Base-by-base conservation (phyloP, 2,113 vertebrate species). In the Acanthisitta chloris region DNA sequence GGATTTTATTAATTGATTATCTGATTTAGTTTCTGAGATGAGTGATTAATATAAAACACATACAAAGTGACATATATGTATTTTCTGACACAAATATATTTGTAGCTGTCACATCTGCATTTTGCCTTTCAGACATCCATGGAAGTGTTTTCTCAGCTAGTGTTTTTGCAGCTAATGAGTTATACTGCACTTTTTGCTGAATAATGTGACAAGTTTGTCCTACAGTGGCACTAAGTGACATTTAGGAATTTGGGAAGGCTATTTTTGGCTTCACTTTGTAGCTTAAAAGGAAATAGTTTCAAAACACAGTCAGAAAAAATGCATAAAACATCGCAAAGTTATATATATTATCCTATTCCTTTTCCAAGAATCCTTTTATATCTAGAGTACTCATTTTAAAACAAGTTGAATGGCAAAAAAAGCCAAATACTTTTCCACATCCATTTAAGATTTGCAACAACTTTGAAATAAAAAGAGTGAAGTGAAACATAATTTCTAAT, bases 31-130 rank as follows among this genome's bases (percentile, higher is more conserved):
- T 97, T 67, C 64, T 55, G 59, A 87, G 88, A 96, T 24, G 17
- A 96, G 34, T 23, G 29, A 86, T 94, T 94, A 88, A 82, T 95
- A 80, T 89, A 90, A 97, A 96, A 67, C 49, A 78, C n/a, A 83
- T 34, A 48, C 24, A 92, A 94, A 95, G 78, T 95, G 85, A 96
- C 95, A 71, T 81, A 95, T 73, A 83, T 94, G 38, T 89, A 64
- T 93, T 93, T 81, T 95, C 72, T 96, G 81, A 71, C 38, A 92
- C 73, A 77, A 95, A 90, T 81, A 87, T 80, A 76, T 31, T 84
- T 91, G 26, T 86, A 92, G 61, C 79, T 93, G 71, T 61, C 65
- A 80, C 51, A 36, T 93, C 36, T 62, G 45, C 54, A n/a, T 64
- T 94, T 76, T 94, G 55, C 51, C 88, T 90, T 88, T 90, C 61